Evolutionary conservation across 2,797 vertebrate genomes (phyloP), one percentile per base, ranked within the genome.

Genomic region (Lophius americanus): DNA sequence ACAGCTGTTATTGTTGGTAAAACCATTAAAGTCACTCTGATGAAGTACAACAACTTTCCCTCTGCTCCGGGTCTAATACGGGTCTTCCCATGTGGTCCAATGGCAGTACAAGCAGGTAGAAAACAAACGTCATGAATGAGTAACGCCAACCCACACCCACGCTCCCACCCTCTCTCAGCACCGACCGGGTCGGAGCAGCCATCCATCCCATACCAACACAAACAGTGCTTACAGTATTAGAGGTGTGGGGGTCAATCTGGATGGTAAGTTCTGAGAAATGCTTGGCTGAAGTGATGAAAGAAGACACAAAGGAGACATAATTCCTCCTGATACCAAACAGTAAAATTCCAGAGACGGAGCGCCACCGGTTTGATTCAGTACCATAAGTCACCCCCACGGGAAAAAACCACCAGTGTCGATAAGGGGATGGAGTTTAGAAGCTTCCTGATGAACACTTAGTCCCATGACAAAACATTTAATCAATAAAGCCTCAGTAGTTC

Each of bases 171-270:
- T 51, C 38, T 60, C 39, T 48, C 62, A 60, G 52, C 64, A 64
- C 44, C 69, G 78, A 77, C 13, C 1, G 51, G 57, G 65, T 82
- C 44, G 74, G 65, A 63, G 67, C 59, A 53, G 69, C 58, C 72
- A 78, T 79, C 44, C 36, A 79, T 82, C 54, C 37, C 11, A 39
- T 57, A 38, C 57, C 68, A 72, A 47, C 67, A 81, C 71, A 82
- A 81, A 84, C 73, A 80, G 65, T 60, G 44, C 62, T 78, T 81
- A 82, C 85, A 84, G 75, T 62, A 33, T 82, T 84, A 70, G 64
- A 56, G 68, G 64, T 64, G 73, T 60, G 66, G 55, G 56, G 37
- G 52, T 46, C 6, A 32, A 8, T 62, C 39, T 53, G 58, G 49
- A 60, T 55, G 57, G 77, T 51, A 67, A 55, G 59, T 78, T 86